phyloP scores from a whole-genome alignment of 2,113 vertebrate species.

The Holacanthus passer region DNA sequence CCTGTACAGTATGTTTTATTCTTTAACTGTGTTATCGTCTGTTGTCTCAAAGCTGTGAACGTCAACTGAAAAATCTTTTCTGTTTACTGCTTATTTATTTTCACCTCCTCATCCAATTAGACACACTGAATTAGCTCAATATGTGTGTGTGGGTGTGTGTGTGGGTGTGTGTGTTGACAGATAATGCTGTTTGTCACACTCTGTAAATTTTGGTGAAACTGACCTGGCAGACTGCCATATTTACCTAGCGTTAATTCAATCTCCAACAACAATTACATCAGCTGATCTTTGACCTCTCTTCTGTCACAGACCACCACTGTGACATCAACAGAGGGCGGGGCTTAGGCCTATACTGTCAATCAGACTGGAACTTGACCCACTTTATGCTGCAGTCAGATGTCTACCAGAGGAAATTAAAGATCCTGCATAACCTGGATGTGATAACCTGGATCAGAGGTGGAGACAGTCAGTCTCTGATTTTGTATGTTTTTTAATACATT shows the following conservation, averaged over 20 bases:
- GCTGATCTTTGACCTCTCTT: constrained; percentile 18
- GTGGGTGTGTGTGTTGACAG: constrained; percentile 2
- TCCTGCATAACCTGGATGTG: background rate
- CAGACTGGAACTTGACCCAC: no score
- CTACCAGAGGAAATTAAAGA: background rate
- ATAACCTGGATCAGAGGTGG: background rate
- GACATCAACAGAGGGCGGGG: background rate
- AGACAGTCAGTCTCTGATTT: no score
- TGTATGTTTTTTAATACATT: no score
- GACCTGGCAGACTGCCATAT: constrained; percentile 30
- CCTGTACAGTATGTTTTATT: no score
- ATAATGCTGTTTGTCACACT: constrained; percentile 12
- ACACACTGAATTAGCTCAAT: background rate
- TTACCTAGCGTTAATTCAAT: constrained; percentile 37
- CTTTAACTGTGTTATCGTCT: no score
- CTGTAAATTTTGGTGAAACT: background rate
- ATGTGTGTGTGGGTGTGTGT: constrained; percentile 4
- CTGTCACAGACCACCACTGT: background rate
- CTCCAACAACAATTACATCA: constrained; percentile 6
- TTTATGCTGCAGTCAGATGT: no score
- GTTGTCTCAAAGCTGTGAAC: no score
- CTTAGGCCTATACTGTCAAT: background rate
- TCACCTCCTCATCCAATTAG: background rate
- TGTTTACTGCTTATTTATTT: background rate
- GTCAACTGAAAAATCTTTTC: background rate